phyloP scores from a whole-genome alignment of 2,888 invertebrate genomes.

The Seira sanloemensis region DNA sequence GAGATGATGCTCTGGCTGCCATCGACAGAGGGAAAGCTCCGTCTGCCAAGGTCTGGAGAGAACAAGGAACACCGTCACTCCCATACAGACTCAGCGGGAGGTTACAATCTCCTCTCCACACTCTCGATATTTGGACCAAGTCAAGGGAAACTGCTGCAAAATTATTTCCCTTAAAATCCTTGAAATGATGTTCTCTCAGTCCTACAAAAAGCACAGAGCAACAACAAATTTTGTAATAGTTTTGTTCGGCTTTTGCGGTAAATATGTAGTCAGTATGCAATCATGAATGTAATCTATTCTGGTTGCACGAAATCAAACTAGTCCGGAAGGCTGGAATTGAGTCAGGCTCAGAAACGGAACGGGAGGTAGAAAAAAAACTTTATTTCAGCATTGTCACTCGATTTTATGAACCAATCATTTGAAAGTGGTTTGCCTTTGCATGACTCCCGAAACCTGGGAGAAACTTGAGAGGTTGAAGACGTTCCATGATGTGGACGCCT shows the following conservation, averaged over 20 bases:
- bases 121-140: not conserved
- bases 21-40: not conserved
- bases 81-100: slow-evolving; percentile 43
- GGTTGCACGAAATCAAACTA: not conserved
- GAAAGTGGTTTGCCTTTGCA: not conserved
- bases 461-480: not conserved
- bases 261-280: slow-evolving; percentile 10
- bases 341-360: no score
- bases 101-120: slow-evolving; percentile 39
- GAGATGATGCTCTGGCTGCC: slow-evolving; percentile 14
- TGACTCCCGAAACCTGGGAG: not conserved
- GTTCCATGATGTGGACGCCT: no score
- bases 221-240: slow-evolving; percentile 10
- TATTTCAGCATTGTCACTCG: not conserved
- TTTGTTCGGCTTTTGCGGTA: not conserved
- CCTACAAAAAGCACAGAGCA: no score
- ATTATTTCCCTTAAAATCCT: not conserved
- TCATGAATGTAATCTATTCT: slow-evolving; percentile 17
- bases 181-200: not conserved
- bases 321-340: not conserved
- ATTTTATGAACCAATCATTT: slow-evolving; percentile 3
- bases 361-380: not conserved
- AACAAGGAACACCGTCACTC: not conserved
- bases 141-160: not conserved
- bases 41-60: not conserved